Conservation (phyloP, 2,113 vertebrate genomes). For the Fulmarus glacialis region DNA sequence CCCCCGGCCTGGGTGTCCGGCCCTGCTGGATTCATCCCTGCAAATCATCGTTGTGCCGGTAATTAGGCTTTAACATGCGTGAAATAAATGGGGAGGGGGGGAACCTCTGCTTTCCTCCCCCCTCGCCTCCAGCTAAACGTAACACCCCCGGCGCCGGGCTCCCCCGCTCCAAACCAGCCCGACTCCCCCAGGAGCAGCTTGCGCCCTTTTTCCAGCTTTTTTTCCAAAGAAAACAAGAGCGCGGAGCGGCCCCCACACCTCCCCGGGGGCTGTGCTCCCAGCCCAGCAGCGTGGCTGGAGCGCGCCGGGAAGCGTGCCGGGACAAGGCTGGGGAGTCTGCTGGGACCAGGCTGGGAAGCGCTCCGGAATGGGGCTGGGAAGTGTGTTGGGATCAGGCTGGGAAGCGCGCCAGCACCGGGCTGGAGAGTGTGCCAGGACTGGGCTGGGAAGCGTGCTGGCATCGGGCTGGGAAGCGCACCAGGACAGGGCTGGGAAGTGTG, state of each 20-base stretch:
- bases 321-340: accelerated
- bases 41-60: not conserved
- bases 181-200: too few relatives aligned
- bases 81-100: not conserved
- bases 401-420: accelerated
- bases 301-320: not conserved
- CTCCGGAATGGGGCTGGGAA: accelerated
- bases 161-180: accelerated
- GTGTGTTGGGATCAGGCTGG: not conserved
- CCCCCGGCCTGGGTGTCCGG: too few relatives aligned
- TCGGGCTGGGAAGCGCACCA: not conserved
- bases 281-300: not conserved
- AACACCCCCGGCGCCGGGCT: not conserved
- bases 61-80: not conserved
- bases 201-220: not conserved
- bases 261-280: not conserved
- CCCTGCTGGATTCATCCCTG: not conserved
- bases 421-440: not conserved
- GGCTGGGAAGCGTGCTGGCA: not conserved
- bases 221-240: not conserved
- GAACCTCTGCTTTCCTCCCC: not conserved
- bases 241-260: not conserved
- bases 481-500: not conserved
- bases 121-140: not conserved
- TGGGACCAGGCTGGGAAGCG: not conserved